Evolutionary conservation across 2,888 invertebrate species (phyloP).

Genomic region (Melanostoma mellinum): DNA sequence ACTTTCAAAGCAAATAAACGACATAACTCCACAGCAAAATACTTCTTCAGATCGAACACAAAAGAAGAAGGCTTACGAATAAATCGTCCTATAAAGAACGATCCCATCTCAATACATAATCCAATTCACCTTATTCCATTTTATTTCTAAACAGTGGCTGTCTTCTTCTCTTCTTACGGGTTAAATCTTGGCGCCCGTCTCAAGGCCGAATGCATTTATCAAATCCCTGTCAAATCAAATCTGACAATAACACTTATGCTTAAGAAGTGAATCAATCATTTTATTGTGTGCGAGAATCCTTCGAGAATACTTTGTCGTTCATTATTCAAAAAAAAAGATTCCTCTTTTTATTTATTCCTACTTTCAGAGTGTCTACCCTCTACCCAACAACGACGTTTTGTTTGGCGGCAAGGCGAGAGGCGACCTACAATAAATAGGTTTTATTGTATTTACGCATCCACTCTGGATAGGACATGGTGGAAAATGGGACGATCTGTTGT

Average conservation of each 20-base stretch:
- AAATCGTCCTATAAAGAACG: not conserved
- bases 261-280: constrained; percentile 58
- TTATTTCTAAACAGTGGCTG: not conserved
- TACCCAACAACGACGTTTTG: not conserved
- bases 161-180: not conserved
- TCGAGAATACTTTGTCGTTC: constrained; percentile 44
- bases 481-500: constrained; percentile 43
- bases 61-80: constrained; percentile 14
- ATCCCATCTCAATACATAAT: not conserved
- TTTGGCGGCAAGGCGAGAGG: not conserved
- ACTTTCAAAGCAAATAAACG: not conserved
- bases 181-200: constrained; percentile 22
- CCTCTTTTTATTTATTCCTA: constrained; percentile 1
- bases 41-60: not conserved
- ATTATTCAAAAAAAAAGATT: constrained; percentile 59
- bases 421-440: constrained; percentile 37
- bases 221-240: constrained; percentile 52
- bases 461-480: not conserved
- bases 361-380: not conserved
- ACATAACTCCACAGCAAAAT: not conserved
- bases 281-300: constrained; percentile 20
- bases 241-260: constrained; percentile 38
- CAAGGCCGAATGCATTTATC: constrained; percentile 57
- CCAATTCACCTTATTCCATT: not conserved
- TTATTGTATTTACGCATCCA: constrained; percentile 18